phyloP scores from a whole-genome alignment of 2,888 invertebrate genomes.

The Allacma fusca region DNA sequence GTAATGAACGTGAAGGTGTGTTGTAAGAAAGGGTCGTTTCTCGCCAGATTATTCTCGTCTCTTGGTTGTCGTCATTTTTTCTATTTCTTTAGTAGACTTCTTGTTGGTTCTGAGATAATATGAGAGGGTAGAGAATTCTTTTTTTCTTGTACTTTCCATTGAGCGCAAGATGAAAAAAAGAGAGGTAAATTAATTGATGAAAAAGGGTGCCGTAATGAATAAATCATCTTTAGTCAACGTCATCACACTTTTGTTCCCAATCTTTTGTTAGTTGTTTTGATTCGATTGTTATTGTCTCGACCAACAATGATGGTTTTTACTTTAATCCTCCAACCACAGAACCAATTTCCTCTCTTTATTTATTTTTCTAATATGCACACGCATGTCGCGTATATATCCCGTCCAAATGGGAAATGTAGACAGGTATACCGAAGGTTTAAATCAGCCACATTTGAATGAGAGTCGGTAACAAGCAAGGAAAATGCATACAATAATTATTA shows the following conservation, averaged over 20 bases:
- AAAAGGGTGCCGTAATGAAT: slow-evolving; percentile 59
- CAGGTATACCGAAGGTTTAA: too few relatives aligned
- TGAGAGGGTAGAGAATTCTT: slow-evolving; percentile 21
- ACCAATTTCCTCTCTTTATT: slow-evolving; percentile 46
- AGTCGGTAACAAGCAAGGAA: too few relatives aligned
- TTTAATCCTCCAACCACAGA: slow-evolving; percentile 36
- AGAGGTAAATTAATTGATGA: slow-evolving; percentile 59
- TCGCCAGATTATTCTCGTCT: slow-evolving; percentile 26
- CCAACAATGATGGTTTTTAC: slow-evolving; percentile 52
- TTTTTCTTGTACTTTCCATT: slow-evolving; percentile 26
- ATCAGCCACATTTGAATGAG: too few relatives aligned
- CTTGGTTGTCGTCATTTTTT: slow-evolving; percentile 13
- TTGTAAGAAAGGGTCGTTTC: slow-evolving; percentile 20
- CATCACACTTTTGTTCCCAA: slow-evolving; percentile 52
- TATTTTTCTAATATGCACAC: slow-evolving; percentile 26
- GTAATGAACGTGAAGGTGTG: slow-evolving; percentile 1
- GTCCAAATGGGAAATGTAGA: too few relatives aligned
- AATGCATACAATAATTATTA: too few relatives aligned
- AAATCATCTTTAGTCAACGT: slow-evolving; percentile 58
- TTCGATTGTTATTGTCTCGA: slow-evolving; percentile 54
- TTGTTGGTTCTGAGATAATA: slow-evolving; percentile 40
- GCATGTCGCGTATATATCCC: too few relatives aligned
- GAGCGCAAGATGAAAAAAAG: slow-evolving; percentile 42
- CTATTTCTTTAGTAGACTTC: slow-evolving; percentile 15
- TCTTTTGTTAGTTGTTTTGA: slow-evolving; percentile 52